These are phyloP conservation scores for Eudyptes chrysolophus DNA, from an alignment of 2,113 vertebrate species.

Conservation along the genomic window DNA sequence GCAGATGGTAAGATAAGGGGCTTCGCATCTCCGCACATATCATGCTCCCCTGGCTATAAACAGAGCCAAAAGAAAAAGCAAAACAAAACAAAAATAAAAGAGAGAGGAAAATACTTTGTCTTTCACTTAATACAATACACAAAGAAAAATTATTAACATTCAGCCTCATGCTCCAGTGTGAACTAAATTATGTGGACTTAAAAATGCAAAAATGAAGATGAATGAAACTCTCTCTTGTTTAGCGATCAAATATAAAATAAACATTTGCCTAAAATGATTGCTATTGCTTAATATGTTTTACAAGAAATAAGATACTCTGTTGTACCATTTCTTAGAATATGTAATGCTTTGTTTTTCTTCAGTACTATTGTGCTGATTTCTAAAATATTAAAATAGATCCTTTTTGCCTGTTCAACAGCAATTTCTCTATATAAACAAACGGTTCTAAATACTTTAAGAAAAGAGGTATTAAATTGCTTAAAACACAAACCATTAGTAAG, in stretches of 20 bases:
- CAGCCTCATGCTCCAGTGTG: conserved; percentile 40
- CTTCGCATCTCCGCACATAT: background rate
- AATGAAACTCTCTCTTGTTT: conserved; percentile 64
- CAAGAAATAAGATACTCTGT: conserved; percentile 52
- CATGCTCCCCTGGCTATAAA: background rate
- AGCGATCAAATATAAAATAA: conserved; percentile 60
- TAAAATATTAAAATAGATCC: conserved; percentile 49
- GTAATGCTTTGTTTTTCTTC: conserved; percentile 29
- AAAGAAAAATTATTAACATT: conserved; percentile 66
- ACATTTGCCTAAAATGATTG: conserved; percentile 65
- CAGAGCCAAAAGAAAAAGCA: background rate
- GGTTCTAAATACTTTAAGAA: conserved; percentile 30
- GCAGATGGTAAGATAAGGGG: background rate
- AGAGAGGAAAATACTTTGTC: background rate
- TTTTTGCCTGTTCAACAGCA: conserved; percentile 27
- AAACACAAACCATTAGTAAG: conserved; percentile 43
- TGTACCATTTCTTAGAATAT: conserved; percentile 24
- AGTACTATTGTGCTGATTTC: conserved; percentile 33
- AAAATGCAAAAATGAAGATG: conserved; percentile 73
- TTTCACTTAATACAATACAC: conserved; percentile 54
- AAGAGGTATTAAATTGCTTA: conserved; percentile 48
- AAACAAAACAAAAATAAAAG: background rate
- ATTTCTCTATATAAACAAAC: conserved; percentile 41
- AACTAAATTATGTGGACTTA: conserved; percentile 68
- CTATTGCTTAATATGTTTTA: conserved; percentile 46